phyloP scores from a whole-genome alignment of 1,140 invertebrate genomes.

The Gryon sp. region DNA sequence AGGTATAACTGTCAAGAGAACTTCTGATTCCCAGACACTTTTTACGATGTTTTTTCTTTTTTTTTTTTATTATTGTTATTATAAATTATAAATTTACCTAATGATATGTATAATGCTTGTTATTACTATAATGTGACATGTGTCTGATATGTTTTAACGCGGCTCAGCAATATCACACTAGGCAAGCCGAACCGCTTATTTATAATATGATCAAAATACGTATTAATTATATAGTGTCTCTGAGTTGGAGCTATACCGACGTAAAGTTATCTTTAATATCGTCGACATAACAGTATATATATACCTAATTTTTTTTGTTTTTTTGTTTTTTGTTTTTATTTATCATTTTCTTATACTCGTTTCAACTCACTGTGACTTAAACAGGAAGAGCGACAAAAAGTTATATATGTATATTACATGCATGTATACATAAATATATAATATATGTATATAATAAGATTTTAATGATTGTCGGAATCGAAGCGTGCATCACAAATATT shows the following conservation, averaged over 20 bases:
- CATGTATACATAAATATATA: conserved; percentile 62
- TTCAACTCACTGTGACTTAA: conserved; percentile 36
- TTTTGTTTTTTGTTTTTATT: conserved; percentile 21
- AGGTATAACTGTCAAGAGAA: conserved; percentile 31
- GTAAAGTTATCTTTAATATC: conserved; percentile 30
- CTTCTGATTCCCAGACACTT: conserved; percentile 6
- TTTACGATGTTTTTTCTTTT: conserved; percentile 15
- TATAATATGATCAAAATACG: conserved; percentile 51
- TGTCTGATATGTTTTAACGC: conserved; percentile 58
- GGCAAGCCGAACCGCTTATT: conserved; percentile 55
- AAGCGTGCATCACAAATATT: conserved; percentile 59
- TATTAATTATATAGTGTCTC: conserved; percentile 49
- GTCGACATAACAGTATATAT: conserved; percentile 38
- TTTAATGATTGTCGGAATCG: conserved; percentile 64
- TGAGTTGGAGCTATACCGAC: conserved; percentile 43
- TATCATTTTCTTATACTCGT: conserved; percentile 33
- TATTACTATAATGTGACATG: conserved; percentile 34
- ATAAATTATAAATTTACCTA: conserved; percentile 52
- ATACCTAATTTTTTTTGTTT: conserved; percentile 24
- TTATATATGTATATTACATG: conserved; percentile 53
- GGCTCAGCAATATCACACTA: conserved; percentile 61
- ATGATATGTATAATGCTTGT: conserved; percentile 58
- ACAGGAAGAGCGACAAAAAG: conserved; percentile 51
- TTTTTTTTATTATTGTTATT: conserved; percentile 23
- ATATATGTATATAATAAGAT: conserved; percentile 59